Base-by-base conservation (phyloP, 2,888 invertebrate species). In the Megastigmus dorsalis region DNA sequence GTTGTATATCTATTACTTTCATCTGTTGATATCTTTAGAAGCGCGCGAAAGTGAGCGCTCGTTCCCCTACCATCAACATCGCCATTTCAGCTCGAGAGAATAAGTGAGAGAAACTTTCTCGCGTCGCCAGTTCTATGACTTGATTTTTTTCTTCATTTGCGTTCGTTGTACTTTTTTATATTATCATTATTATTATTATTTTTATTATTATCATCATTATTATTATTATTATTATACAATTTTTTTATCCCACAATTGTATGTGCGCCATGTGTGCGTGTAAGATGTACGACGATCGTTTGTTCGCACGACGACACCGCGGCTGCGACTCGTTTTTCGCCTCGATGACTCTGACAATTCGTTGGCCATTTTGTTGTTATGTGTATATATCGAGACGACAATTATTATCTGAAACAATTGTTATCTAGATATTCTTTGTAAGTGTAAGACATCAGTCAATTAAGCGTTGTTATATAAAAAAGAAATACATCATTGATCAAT, bases 391-490 rank as follows among this genome's bases (percentile, higher is more conserved):
- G 38, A 55, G 59, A 60, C 43, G 63, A 57, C 72, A 73, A 60
- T 50, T 69, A n/a, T n/a, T n/a, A n/a, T n/a, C 4, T 15, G 52
- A 72, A 45, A 57, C 45, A 55, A 66, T 70, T 70, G 69, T 73
- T 76, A 73, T 76, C 62, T 63, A 52, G 72, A 59, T 68, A 63
- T 69, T 38, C 26, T 23, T 52, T 43, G 36, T 63, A 63, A 66
- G 55, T 76, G 66, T 73, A 76, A 73, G 59, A 65, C 59, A 41
- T 36, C 73, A 66, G 73, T 76, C 73, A 70, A 76, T 76, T 76
- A 70, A 65, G 66, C 66, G 73, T 76, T 76, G 69, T 66, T 76
- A 76, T 60, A 69, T 23, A 60, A n/a, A 52, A 65, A 67, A 50
- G 36, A 30, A 67, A 57, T 69, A 62, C 65, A 69, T 67, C 57